Evolutionary conservation across 2,888 invertebrate genomes (phyloP).

Genomic region (Oligia fasciuncula): DNA sequence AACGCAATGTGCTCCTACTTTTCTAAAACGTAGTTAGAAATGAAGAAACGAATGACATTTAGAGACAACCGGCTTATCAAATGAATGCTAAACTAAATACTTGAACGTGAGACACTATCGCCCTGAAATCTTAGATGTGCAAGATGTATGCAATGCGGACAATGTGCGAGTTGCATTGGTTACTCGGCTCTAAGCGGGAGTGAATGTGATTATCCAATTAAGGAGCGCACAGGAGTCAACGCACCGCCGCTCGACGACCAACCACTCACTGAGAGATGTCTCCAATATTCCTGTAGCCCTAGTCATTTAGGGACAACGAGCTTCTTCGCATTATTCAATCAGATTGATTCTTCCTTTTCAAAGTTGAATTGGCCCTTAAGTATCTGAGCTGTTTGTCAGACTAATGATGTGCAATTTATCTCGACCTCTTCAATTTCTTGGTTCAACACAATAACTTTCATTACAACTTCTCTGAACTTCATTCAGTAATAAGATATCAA

Average conservation of each 20-base stretch:
- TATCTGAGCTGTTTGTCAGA: conserved; percentile 22
- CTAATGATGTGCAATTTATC: conserved; percentile 31
- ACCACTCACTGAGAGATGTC: conserved; percentile 43
- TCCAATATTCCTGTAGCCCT: conserved; percentile 43
- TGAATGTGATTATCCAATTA: conserved; percentile 76
- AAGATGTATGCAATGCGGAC: conserved; percentile 44
- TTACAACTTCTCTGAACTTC: conserved; percentile 9
- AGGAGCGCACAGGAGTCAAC: conserved; percentile 68
- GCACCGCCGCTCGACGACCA: conserved; percentile 59
- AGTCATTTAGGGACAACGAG: conserved; percentile 49
- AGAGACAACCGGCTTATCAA: background rate
- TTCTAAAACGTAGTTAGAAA: background rate
- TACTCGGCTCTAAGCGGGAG: conserved; percentile 54
- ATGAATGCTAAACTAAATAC: conserved; percentile 19
- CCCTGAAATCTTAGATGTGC: conserved; percentile 53
- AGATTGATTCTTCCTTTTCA: conserved; percentile 55
- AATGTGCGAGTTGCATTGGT: conserved; percentile 59
- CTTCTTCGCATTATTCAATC: conserved; percentile 52
- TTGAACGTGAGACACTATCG: background rate
- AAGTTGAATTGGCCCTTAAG: conserved; percentile 40
- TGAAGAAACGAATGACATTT: background rate
- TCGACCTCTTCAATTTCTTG: conserved; percentile 20
- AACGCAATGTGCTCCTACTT: background rate
- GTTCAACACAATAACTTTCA: conserved; percentile 4
- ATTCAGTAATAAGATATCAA: conserved; percentile 23